phyloP scores from a whole-genome alignment of 2,113 vertebrate genomes.

The Silurus asotus region DNA sequence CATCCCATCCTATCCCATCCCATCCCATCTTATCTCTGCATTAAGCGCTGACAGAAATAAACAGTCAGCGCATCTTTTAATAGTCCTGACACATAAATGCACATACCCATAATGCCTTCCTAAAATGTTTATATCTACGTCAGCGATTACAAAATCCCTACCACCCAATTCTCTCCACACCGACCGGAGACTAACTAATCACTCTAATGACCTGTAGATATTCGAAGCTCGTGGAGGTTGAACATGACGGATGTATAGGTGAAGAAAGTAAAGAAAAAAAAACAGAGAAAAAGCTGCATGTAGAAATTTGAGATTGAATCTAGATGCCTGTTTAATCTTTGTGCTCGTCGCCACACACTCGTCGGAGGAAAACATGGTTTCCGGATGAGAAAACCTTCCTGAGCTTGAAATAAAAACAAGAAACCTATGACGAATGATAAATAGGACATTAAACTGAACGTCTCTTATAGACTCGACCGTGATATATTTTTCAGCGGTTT shows the following conservation, averaged over 20 bases:
- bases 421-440: not conserved
- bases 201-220: slow-evolving; percentile 30
- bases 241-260: not conserved
- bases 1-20: not conserved
- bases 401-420: not conserved
- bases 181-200: slow-evolving; percentile 35
- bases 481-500: not conserved
- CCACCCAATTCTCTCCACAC: not conserved
- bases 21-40: not conserved
- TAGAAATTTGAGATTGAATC: not conserved
- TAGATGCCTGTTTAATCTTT: not conserved
- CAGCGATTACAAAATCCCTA: slow-evolving; percentile 35
- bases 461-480: not conserved
- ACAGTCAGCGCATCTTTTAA: slow-evolving; percentile 46
- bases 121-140: slow-evolving; percentile 51
- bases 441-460: not conserved
- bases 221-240: not conserved
- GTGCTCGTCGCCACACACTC: not conserved
- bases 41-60: slow-evolving; percentile 48
- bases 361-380: not conserved
- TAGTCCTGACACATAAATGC: slow-evolving; percentile 41
- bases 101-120: slow-evolving; percentile 38
- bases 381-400: not conserved
- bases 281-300: not conserved
- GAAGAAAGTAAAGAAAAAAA: not conserved